A percentile compares a stretch with the other conserved stretches of the same genome.
phyloP scores from a whole-genome alignment of 2,797 vertebrate species.

The Buceros bicornis region DNA sequence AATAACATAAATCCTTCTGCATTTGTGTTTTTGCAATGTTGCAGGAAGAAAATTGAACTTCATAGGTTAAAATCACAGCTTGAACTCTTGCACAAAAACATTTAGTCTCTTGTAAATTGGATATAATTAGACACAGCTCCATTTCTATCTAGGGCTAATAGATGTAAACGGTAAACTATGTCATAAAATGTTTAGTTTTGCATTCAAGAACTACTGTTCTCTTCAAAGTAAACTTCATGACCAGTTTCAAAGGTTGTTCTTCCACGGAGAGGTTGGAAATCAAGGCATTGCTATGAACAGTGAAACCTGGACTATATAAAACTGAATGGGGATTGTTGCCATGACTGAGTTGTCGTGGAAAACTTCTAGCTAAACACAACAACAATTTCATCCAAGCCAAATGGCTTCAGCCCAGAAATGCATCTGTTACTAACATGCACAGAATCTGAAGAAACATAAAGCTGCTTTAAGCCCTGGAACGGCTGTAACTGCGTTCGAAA shows the following conservation, averaged over 20 bases:
- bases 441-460: slow-evolving; percentile 47
- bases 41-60: neutral
- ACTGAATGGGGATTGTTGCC: neutral
- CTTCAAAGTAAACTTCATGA: neutral
- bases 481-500: slow-evolving; percentile 11
- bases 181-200: neutral
- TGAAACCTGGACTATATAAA: neutral
- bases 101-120: neutral
- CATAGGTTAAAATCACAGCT: neutral
- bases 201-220: neutral
- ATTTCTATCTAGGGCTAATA: neutral
- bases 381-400: neutral
- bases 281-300: neutral
- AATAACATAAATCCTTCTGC: neutral
- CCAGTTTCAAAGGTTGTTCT: neutral
- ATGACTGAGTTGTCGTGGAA: neutral
- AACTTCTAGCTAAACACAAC: neutral
- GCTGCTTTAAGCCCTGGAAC: slow-evolving; percentile 4
- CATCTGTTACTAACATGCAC: neutral
- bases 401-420: neutral
- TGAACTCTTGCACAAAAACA: neutral
- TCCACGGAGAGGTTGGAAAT: neutral
- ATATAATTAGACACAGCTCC: neutral
- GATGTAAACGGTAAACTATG: neutral
- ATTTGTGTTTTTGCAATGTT: neutral